These are phyloP conservation scores for Myodes glareolus DNA, from an alignment of 2,113 vertebrate species.

Conservation along the genomic window DNA sequence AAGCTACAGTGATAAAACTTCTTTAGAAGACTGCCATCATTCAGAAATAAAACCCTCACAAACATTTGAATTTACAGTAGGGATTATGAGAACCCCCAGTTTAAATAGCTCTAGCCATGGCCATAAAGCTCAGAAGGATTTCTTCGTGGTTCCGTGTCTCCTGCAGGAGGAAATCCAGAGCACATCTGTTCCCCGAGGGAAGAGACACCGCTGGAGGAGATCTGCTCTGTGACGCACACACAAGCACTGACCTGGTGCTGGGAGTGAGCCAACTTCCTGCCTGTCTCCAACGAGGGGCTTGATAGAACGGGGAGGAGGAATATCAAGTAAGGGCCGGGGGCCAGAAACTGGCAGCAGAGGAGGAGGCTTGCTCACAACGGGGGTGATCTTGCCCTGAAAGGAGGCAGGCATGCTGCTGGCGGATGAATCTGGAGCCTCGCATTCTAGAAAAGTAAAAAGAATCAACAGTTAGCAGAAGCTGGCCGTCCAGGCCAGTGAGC, in stretches of 20 bases:
- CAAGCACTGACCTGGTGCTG: conserved; percentile 82
- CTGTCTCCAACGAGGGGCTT: conserved; percentile 69
- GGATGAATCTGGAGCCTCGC: conserved; percentile 40
- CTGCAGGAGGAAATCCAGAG: neutral
- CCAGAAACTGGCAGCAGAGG: conserved; percentile 85
- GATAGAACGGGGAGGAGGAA: conserved; percentile 61
- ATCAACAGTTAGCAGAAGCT: neutral
- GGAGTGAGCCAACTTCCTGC: conserved; percentile 71
- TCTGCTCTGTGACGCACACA: rapidly evolving
- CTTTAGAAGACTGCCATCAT: neutral
- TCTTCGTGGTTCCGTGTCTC: neutral
- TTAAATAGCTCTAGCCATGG: neutral
- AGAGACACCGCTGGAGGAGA: rapidly evolving
- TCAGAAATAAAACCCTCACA: neutral
- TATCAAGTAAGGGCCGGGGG: conserved; percentile 41
- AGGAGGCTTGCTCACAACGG: conserved; percentile 82
- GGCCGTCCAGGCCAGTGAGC: rapidly evolving
- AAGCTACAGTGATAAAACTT: neutral
- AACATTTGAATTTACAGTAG: neutral
- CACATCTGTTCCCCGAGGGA: neutral
- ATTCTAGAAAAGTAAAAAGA: conserved; percentile 55
- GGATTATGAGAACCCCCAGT: neutral
- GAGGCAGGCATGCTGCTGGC: neutral
- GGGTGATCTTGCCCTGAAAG: conserved; percentile 16
- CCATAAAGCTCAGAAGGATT: neutral